Conservation (phyloP, 2,113 vertebrate genomes). For the Zeus faber region DNA sequence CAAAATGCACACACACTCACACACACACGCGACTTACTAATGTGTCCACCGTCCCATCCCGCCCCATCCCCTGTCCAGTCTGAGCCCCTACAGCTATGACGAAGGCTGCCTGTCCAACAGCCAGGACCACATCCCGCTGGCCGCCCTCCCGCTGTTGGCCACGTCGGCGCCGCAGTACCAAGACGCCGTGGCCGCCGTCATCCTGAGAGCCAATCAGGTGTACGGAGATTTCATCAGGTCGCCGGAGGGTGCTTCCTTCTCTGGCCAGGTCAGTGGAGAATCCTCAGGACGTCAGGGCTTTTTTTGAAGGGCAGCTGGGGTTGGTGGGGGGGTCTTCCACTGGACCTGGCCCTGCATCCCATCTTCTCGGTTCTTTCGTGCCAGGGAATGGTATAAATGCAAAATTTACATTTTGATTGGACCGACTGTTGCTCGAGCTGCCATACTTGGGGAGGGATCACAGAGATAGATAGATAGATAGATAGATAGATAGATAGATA, state of each 20-base stretch:
- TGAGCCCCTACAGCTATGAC: slow-evolving; percentile 94
- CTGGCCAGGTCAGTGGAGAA: slow-evolving; percentile 85
- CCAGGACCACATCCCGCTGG: slow-evolving; percentile 96
- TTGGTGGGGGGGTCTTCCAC: too few species aligned
- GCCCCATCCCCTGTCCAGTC: slow-evolving; percentile 66
- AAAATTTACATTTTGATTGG: too few species aligned
- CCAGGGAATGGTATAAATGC: too few species aligned
- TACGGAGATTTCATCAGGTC: slow-evolving; percentile 91
- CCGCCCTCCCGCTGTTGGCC: slow-evolving; percentile 90
- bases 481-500: too few species aligned
- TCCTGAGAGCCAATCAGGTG: slow-evolving; percentile 91
- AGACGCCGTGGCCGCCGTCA: slow-evolving; percentile 89
- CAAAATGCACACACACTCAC: neutral
- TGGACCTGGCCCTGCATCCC: too few species aligned
- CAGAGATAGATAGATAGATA: too few species aligned
- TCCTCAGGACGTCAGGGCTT: too few species aligned
- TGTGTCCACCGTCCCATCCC: neutral
- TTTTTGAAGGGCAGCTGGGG: too few species aligned
- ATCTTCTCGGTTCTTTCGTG: too few species aligned
- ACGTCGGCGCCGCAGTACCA: slow-evolving; percentile 95
- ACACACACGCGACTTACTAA: neutral
- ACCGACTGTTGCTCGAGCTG: too few species aligned
- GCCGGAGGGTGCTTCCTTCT: slow-evolving; percentile 85
- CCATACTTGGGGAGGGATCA: too few species aligned
- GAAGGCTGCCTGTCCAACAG: slow-evolving; percentile 94